Base-by-base conservation (phyloP, 2,888 invertebrate species). In the Zaprionus lineosus region DNA sequence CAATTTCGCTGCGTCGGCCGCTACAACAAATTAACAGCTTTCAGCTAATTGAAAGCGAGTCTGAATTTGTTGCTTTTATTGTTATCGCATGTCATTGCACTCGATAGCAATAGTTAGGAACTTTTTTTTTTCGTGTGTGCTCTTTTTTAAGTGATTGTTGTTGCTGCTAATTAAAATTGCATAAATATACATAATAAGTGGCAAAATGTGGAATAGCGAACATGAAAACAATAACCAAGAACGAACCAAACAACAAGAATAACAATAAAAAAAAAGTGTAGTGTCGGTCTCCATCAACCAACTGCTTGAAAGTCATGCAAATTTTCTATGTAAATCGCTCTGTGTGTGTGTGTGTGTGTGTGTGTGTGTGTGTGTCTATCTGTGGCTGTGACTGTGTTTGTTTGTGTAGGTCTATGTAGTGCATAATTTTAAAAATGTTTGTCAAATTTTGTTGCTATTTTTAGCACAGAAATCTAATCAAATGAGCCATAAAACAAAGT, bases 31-130 rank as follows among this genome's bases (percentile, higher is more conserved):
- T 70, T 74, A 39, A 53, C 74, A 65, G 59, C 39, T 61, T 65
- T 59, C 52, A 66, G 57, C 78, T 82, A 82, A 82, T 82, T 82
- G 62, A 82, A 66, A 74, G 53, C 67, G 53, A 48, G 50, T 36
- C 40, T 16, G 19, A 50, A 39, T 12, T 37, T 43, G 46, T 43
- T 43, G 41, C 18, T 47, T 7, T 55, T 19, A 11, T 58, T 33
- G 68, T 55, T 63, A 40, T 63, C 33, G 53, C 59, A 52, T 52
- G 73, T 76, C 76, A 83, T 56, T 83, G 76, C 75, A 83, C 75
- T 75, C 76, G 47, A 59, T 40, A 53, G 43, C 19, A 59, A 60
- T 36, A 51, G 39, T 48, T 41, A 24, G 8, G 26, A 24, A n/a
- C 19, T 26, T 40, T 11, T 40, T 12, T 15, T 9, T 19, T 21